Percentiles rank a stretch among this genome's conserved stretches.
phyloP scores from a whole-genome alignment of 2,888 invertebrate species.

The Hartigia nigra region DNA sequence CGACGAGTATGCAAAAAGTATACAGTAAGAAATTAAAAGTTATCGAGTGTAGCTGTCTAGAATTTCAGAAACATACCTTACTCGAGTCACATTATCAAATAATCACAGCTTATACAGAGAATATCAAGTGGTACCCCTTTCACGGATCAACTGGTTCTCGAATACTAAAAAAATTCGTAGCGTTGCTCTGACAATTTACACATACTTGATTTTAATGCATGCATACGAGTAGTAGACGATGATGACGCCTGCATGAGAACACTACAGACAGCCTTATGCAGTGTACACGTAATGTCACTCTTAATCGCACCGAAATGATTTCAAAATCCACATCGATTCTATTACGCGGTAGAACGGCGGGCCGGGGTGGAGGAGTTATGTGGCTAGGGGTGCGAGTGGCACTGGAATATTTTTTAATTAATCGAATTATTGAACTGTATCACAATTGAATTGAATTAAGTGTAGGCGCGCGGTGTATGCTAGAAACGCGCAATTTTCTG shows the following conservation, averaged over 20 bases:
- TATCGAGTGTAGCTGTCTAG: not conserved
- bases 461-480: slow-evolving; percentile 36
- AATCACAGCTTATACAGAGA: slow-evolving; percentile 53
- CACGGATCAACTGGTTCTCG: slow-evolving; percentile 49
- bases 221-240: not conserved
- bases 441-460: slow-evolving; percentile 64
- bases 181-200: slow-evolving; percentile 13
- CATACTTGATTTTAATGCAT: not conserved
- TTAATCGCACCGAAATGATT: not conserved
- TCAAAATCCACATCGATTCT: not conserved
- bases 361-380: slow-evolving; percentile 9
- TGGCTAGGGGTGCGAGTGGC: slow-evolving; percentile 37
- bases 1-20: no score
- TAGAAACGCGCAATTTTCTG: slow-evolving; percentile 55
- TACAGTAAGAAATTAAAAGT: not conserved
- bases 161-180: not conserved
- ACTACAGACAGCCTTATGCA: not conserved
- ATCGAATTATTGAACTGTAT: slow-evolving; percentile 65
- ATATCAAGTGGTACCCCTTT: slow-evolving; percentile 49
- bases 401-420: slow-evolving; percentile 63
- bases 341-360: not conserved
- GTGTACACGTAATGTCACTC: not conserved
- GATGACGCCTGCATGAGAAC: not conserved
- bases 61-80: slow-evolving; percentile 37
- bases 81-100: slow-evolving; percentile 57